Percentiles rank a stretch among this genome's conserved stretches.
phyloP scores from a whole-genome alignment of 2,888 invertebrate genomes.

The Drosophila prolongata region DNA sequence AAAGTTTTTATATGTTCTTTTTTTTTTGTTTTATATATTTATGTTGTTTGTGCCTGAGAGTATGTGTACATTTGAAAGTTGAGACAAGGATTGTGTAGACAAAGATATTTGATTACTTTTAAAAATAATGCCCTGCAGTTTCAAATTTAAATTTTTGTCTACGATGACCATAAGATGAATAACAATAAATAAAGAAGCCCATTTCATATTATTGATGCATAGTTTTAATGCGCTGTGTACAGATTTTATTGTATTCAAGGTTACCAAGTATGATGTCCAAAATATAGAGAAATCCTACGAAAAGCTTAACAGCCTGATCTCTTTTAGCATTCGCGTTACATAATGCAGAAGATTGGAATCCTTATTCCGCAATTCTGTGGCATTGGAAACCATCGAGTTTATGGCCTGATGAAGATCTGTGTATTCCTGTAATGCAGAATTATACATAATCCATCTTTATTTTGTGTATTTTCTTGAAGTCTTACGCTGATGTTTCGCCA shows the following conservation, averaged over 20 bases:
- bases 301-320: conserved; percentile 47
- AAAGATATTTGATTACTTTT: background rate
- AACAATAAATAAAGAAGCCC: too few species aligned
- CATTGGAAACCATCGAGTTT: conserved; percentile 60
- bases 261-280: conserved; percentile 1
- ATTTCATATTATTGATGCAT: too few species aligned
- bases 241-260: background rate
- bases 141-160: too few species aligned
- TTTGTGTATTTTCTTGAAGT: background rate
- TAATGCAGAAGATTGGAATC: conserved; percentile 63
- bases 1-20: too few species aligned
- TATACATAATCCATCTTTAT: background rate
- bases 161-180: too few species aligned
- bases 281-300: conserved; percentile 8
- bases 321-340: conserved; percentile 55
- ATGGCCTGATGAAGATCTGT: conserved; percentile 80
- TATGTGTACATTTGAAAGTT: conserved; percentile 1
- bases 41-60: background rate
- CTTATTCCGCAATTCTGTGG: conserved; percentile 58
- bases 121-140: too few species aligned
- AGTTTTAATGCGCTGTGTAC: too few species aligned
- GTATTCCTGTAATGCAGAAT: conserved; percentile 56
- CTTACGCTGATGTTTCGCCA: conserved; percentile 81
- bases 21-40: background rate
- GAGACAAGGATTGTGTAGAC: conserved; percentile 1